Conservation (phyloP, 1,140 invertebrate species). For the Globodera ellingtonae region DNA sequence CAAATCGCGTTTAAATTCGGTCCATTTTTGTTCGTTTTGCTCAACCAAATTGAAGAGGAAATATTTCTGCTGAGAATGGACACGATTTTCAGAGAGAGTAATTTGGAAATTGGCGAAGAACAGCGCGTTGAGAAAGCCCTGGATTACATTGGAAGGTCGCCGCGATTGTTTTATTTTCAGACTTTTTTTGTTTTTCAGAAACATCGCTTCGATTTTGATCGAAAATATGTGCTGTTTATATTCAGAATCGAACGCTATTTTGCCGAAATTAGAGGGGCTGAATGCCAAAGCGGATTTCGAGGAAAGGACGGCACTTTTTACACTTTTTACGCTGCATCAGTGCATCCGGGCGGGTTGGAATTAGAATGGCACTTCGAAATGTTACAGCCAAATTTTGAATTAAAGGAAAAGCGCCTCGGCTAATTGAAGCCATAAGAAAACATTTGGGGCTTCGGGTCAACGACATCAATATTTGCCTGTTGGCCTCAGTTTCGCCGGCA, state of each 20-base stretch:
- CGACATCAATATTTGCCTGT: neutral
- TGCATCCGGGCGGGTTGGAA: conserved; percentile 3
- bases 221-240: neutral
- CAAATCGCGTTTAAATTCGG: neutral
- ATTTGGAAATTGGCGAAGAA: neutral
- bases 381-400: neutral
- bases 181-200: conserved; percentile 2
- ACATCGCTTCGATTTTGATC: neutral
- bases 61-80: conserved; percentile 27
- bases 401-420: conserved; percentile 18
- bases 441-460: conserved; percentile 2
- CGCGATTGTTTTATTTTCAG: neutral
- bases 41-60: conserved; percentile 40
- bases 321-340: conserved; percentile 16
- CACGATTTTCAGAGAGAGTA: conserved; percentile 1
- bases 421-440: conserved; percentile 6
- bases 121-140: neutral
- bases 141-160: neutral
- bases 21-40: conserved; percentile 32
- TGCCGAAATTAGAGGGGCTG: neutral
- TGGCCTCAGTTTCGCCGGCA: conserved; percentile 15
- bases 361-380: neutral
- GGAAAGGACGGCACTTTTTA: conserved; percentile 8
- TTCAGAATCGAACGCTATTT: conserved; percentile 7
- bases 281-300: neutral